These are phyloP conservation scores for Tiliqua scincoides DNA, from an alignment of 2,113 vertebrate species.

Conservation along the genomic window DNA sequence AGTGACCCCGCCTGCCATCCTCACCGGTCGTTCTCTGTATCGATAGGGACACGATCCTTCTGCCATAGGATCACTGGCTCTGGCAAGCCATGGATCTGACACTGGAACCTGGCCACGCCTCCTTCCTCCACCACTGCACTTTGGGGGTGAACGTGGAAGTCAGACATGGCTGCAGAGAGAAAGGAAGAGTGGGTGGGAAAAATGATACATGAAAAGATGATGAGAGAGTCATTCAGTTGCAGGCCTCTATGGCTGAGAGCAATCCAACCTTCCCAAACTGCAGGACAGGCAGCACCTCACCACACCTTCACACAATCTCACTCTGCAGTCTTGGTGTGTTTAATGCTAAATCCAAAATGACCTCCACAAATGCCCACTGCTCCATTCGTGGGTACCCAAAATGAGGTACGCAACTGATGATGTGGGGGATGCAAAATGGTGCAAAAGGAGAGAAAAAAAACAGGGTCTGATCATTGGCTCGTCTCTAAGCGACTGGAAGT, in stretches of 20 bases:
- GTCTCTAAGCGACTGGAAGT: too few relatives aligned
- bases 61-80: conserved; percentile 96
- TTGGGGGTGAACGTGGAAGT: conserved; percentile 93
- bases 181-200: not conserved
- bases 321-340: not conserved
- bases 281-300: not conserved
- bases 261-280: not conserved
- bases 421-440: too few relatives aligned
- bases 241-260: not conserved
- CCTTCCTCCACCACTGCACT: conserved; percentile 88
- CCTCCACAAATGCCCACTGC: too few relatives aligned
- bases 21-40: conserved; percentile 90
- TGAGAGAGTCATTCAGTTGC: not conserved
- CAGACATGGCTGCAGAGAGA: conserved; percentile 83
- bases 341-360: too few relatives aligned
- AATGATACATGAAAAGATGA: too few relatives aligned
- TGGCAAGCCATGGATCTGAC: conserved; percentile 94
- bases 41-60: conserved; percentile 86
- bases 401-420: too few relatives aligned
- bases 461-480: too few relatives aligned
- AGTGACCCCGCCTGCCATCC: not conserved
- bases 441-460: too few relatives aligned
- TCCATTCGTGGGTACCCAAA: too few relatives aligned
- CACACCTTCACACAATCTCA: not conserved
- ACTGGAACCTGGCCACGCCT: conserved; percentile 93